phyloP scores from a whole-genome alignment of 1,140 invertebrate species.

The Chymomyza costata region DNA sequence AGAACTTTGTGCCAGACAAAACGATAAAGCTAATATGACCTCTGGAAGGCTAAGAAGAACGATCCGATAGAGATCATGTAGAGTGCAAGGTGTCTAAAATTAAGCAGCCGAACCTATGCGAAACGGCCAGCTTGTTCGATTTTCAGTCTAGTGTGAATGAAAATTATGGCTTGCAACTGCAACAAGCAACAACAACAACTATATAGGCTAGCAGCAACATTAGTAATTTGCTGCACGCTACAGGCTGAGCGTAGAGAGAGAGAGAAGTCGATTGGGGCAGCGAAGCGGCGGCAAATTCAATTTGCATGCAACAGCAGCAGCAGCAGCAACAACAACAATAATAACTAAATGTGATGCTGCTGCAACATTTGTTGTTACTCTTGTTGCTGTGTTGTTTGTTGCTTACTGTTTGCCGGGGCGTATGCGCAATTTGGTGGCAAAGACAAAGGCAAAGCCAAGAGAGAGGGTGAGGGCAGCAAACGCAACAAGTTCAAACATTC shows the following conservation, averaged over 20 bases:
- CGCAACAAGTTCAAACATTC: not conserved
- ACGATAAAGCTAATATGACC: too few relatives aligned
- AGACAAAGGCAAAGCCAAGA: too few relatives aligned
- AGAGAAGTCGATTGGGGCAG: not conserved
- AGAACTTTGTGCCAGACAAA: too few relatives aligned
- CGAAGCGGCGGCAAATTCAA: constrained; percentile 36
- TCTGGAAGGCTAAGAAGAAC: too few relatives aligned
- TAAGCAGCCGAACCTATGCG: not conserved
- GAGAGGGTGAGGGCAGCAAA: too few relatives aligned
- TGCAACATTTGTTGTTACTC: not conserved
- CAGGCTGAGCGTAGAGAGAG: too few relatives aligned
- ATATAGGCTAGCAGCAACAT: constrained; percentile 28
- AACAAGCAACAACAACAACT: constrained; percentile 7
- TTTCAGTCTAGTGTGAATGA: constrained; percentile 1
- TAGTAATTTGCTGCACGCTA: constrained; percentile 41
- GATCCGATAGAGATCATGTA: too few relatives aligned
- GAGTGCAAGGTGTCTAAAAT: not conserved
- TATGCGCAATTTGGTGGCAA: constrained; percentile 8
- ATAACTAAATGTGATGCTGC: not conserved
- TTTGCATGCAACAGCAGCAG: constrained; percentile 39
- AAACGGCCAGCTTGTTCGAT: constrained; percentile 11
- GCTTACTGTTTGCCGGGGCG: constrained; percentile 1
- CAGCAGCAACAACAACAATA: constrained; percentile 19
- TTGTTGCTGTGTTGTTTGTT: not conserved
- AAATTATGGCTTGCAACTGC: constrained; percentile 18